Conservation (phyloP, 1,140 invertebrate species). For the Drosophila prosaltans region DNA sequence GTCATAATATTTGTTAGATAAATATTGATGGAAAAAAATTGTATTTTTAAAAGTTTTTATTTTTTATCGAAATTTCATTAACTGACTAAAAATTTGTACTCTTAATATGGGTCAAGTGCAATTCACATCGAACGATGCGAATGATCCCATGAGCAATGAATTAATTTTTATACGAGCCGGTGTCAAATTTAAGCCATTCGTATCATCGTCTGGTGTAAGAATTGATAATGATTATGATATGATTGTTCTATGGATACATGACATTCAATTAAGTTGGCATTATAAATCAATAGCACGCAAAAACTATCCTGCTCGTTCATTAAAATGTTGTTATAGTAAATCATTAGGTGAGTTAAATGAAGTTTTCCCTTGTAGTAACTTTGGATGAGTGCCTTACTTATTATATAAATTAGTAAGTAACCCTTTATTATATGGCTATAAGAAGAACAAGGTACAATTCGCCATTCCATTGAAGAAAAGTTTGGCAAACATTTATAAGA, state of each 20-base stretch:
- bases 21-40: neutral
- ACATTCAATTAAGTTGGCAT: constrained; percentile 46
- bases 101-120: constrained; percentile 43
- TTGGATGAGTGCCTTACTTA: no score
- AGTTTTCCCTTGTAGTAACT: no score
- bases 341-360: constrained; percentile 35
- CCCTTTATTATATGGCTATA: no score
- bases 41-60: neutral
- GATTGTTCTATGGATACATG: constrained; percentile 29
- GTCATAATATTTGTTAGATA: constrained; percentile 2
- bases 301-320: constrained; percentile 14
- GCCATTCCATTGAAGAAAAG: no score
- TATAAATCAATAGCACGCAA: constrained; percentile 13
- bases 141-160: constrained; percentile 19
- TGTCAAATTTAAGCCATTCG: constrained; percentile 26
- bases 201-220: neutral
- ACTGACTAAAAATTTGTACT: neutral
- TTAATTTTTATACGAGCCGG: constrained; percentile 38
- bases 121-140: constrained; percentile 47
- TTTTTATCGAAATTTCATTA: neutral
- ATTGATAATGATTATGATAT: constrained; percentile 10
- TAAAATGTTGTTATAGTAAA: constrained; percentile 47
- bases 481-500: no score
- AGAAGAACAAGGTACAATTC: no score
- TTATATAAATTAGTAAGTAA: no score